Base-by-base conservation (phyloP, 2,113 vertebrate genomes). In the Petrocephalus microphthalmus region DNA sequence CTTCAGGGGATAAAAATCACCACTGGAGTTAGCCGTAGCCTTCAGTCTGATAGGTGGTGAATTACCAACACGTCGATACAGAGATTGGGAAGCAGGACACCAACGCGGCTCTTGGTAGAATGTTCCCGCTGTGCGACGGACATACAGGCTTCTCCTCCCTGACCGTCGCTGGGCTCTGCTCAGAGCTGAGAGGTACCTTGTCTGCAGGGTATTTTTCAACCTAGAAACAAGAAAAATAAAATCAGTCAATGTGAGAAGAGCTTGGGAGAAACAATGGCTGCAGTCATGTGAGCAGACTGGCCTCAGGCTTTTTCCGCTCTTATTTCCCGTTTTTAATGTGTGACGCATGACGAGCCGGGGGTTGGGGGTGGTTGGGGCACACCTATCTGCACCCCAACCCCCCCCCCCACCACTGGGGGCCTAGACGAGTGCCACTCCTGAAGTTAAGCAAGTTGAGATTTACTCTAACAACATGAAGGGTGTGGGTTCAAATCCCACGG, bases 351-450 rank as follows among this genome's bases (percentile, higher is more conserved):
- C 94, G 94, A 94, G 95, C 94, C 93, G 93, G 94, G 94, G 94
- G 95, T 29, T 1, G 42, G 42, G 42, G 42, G 42, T 42, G 42
- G 42, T 42, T 42, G 42, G 95, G 91, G 93, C 95, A 95, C 95
- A 95, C 95, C 95, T 96, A 94, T 96, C 95, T 96, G 94, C 95
- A 95, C 95, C 91, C 95, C 93, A 91, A 93, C 92, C 93, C 91
- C 88, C 92, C 94, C 94, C 95, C 94, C 94, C 94, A 95, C 93
- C 95, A 91, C 92, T 85, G 87, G 81, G 91, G 91, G 90, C 93
- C 94, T 94, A 10, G 90, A 94, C 94, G 94, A 92, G 90, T 91
- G 60, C 25, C 7, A 64, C n/a, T 13, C 8, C n/a, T 64, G n/a
- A 64, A 64, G n/a, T 64, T 64, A 8, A 64, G 3, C 60, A 25